phyloP scores from a whole-genome alignment of 2,113 vertebrate genomes.

The Garra rufa region DNA sequence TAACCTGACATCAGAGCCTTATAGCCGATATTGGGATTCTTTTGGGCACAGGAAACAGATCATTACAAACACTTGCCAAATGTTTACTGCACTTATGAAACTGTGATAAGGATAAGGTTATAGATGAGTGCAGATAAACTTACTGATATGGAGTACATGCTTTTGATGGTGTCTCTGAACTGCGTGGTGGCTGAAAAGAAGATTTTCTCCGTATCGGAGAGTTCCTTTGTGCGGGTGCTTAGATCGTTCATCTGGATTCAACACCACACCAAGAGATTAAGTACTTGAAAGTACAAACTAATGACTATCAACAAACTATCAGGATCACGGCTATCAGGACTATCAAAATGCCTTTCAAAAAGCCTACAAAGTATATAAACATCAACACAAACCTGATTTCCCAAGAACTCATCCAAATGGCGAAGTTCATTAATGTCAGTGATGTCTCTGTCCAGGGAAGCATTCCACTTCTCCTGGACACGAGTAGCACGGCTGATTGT shows the following conservation, averaged over 20 bases:
- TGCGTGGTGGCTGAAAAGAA: constrained; percentile 88
- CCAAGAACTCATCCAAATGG: constrained; percentile 92
- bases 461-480: constrained; percentile 79
- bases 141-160: constrained; percentile 91
- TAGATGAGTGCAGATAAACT: constrained; percentile 58
- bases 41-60: constrained; percentile 26
- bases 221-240: constrained; percentile 73
- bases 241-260: constrained; percentile 87
- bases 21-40: constrained; percentile 91
- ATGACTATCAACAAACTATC: neutral
- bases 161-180: constrained; percentile 91
- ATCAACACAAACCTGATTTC: constrained; percentile 83
- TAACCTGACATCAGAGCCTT: constrained; percentile 91
- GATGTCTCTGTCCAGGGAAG: constrained; percentile 82
- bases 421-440: constrained; percentile 87
- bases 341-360: neutral
- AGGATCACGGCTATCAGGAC: neutral
- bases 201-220: constrained; percentile 85
- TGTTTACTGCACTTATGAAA: neutral
- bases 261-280: constrained; percentile 5
- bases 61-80: neutral
- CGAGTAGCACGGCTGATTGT: constrained; percentile 87
- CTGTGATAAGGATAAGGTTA: neutral
- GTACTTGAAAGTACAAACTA: neutral
- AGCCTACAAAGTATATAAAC: neutral